Conservation (phyloP, 2,888 invertebrate species). For the Ophion obscuratus region DNA sequence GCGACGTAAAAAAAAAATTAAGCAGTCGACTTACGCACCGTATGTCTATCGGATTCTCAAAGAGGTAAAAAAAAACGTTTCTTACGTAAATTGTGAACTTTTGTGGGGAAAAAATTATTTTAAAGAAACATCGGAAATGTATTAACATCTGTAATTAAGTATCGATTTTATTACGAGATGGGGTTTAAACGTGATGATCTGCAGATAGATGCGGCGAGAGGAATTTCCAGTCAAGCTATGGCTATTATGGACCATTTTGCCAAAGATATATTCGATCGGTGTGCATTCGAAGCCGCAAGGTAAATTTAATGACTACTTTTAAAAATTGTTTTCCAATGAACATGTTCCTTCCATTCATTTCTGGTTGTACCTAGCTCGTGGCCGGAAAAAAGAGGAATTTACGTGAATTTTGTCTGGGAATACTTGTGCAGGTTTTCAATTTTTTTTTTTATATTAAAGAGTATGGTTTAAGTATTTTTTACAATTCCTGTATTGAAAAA, state of each 20-base stretch:
- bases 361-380: too few relatives aligned
- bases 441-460: too few relatives aligned
- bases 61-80: slow-evolving; percentile 46
- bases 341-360: too few relatives aligned
- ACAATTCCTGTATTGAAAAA: too few relatives aligned
- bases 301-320: slow-evolving; percentile 1
- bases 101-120: too few relatives aligned
- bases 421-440: too few relatives aligned
- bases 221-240: slow-evolving; percentile 55
- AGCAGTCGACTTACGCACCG: slow-evolving; percentile 46
- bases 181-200: neutral
- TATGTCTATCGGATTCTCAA: slow-evolving; percentile 61
- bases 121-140: too few relatives aligned
- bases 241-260: slow-evolving; percentile 59
- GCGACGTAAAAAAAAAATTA: slow-evolving; percentile 42
- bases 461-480: too few relatives aligned
- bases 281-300: slow-evolving; percentile 61
- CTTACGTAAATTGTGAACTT: too few relatives aligned
- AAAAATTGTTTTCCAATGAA: neutral
- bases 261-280: slow-evolving; percentile 63
- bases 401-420: too few relatives aligned
- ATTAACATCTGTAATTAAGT: too few relatives aligned
- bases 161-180: neutral
- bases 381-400: too few relatives aligned
- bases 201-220: slow-evolving; percentile 55